Conservation (phyloP, 1,140 invertebrate genomes). For the Leptoteleia sp. region DNA sequence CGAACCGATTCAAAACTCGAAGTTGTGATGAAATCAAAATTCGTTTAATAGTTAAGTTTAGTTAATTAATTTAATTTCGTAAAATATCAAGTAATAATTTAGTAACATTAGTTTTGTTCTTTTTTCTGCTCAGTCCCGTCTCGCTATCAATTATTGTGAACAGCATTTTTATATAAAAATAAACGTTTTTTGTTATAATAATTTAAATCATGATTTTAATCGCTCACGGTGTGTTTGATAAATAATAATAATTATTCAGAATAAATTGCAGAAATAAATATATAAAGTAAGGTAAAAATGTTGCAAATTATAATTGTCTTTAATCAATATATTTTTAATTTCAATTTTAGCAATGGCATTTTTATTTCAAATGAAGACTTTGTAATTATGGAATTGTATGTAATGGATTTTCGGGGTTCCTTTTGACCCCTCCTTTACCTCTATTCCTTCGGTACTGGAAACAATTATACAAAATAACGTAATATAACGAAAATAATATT, state of each 20-base stretch:
- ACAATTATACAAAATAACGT: conserved; percentile 2
- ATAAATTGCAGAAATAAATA: neutral
- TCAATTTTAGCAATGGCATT: conserved; percentile 17
- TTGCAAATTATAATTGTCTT: too few species aligned
- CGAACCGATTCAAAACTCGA: conserved; percentile 21
- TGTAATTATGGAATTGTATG: conserved; percentile 22
- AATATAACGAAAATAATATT: too few species aligned
- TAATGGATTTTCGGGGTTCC: conserved; percentile 6
- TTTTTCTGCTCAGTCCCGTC: too few species aligned
- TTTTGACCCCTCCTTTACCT: conserved; percentile 23
- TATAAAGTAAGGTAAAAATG: too few species aligned
- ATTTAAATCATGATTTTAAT: too few species aligned
- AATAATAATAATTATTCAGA: neutral
- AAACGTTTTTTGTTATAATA: too few species aligned
- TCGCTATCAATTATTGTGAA: too few species aligned
- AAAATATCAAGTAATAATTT: conserved; percentile 10
- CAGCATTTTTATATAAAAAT: too few species aligned
- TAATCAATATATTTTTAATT: neutral
- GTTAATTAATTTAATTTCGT: conserved; percentile 29
- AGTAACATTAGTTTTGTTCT: conserved; percentile 4
- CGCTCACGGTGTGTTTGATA: neutral
- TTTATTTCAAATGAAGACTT: conserved; percentile 22
- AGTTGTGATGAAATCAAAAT: conserved; percentile 51
- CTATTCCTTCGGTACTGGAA: conserved; percentile 4
- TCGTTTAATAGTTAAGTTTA: conserved; percentile 18